Evolutionary conservation across 64 coral and sea anemone genomes (phyloP).

Genomic region (Pocillopora verrucosa): DNA sequence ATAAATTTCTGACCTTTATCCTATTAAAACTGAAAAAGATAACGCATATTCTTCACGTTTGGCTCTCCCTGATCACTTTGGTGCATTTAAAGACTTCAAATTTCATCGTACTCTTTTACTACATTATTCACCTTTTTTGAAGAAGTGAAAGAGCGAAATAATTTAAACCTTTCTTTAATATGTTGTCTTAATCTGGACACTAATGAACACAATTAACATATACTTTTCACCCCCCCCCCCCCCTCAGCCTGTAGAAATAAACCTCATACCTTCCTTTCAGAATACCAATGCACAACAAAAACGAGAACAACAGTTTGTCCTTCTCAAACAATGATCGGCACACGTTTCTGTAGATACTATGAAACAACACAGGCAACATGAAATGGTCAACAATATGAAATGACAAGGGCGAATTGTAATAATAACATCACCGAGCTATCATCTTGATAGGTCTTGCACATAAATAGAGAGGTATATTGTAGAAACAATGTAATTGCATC

Average conservation of each 20-base stretch:
- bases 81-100: no score
- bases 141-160: not conserved
- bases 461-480: not conserved
- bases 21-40: no score
- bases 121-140: not conserved
- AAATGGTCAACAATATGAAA: not conserved
- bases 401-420: not conserved
- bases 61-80: no score
- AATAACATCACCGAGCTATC: no score
- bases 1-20: no score
- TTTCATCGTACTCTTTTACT: no score
- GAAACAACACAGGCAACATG: not conserved
- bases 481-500: no score
- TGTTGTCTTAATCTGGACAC: no score
- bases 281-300: slow-evolving; percentile 90
- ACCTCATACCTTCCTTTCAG: slow-evolving; percentile 74
- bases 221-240: no score
- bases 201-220: no score
- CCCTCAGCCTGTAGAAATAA: not conserved
- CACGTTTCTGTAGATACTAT: slow-evolving; percentile 86
- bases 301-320: slow-evolving; percentile 93
- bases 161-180: no score
- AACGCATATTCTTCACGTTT: no score
- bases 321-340: slow-evolving; percentile 96
- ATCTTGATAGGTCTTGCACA: not conserved